phyloP scores from a whole-genome alignment of 2,113 vertebrate genomes.

The Gila orcuttii region DNA sequence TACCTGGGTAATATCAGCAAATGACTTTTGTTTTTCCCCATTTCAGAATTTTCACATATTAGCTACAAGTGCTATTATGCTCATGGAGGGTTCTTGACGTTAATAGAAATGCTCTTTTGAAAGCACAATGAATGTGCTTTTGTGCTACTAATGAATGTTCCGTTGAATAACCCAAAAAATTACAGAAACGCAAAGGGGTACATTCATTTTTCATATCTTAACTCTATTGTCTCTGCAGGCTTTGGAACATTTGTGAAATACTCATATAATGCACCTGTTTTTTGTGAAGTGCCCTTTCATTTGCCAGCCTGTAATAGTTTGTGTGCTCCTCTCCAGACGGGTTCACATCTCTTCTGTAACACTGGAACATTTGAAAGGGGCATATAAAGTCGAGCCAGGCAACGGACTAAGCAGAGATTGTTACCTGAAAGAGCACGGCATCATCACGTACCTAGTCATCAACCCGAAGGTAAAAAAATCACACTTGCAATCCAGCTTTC shows the following conservation, averaged over 20 bases:
- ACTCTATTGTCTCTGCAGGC: conserved; percentile 26
- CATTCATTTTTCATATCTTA: conserved; percentile 31
- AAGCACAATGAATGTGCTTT: conserved; percentile 37
- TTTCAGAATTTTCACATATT: conserved; percentile 41
- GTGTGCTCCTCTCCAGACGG: conserved; percentile 77
- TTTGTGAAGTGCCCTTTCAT: conserved; percentile 43
- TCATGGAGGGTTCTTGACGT: conserved; percentile 49
- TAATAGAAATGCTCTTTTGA: conserved; percentile 40
- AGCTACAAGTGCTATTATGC: conserved; percentile 39
- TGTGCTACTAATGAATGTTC: conserved; percentile 44
- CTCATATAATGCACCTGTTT: conserved; percentile 40
- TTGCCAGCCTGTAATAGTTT: background rate
- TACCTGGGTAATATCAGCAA: conserved; percentile 85
- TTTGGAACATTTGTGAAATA: background rate
- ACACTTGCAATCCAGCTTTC: background rate
- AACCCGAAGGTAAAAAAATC: conserved; percentile 88
- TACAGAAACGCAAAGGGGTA: conserved; percentile 25
- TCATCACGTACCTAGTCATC: conserved; percentile 95
- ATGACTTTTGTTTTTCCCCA: conserved; percentile 14
- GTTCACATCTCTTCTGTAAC: conserved; percentile 98
- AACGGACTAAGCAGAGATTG: conserved; percentile 89
- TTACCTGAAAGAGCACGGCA: conserved; percentile 92
- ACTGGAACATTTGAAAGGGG: conserved; percentile 92
- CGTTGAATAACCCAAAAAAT: background rate
- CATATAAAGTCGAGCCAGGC: conserved; percentile 94